phyloP scores from a whole-genome alignment of 1,140 invertebrate species.

The Scaptomyza graminum region DNA sequence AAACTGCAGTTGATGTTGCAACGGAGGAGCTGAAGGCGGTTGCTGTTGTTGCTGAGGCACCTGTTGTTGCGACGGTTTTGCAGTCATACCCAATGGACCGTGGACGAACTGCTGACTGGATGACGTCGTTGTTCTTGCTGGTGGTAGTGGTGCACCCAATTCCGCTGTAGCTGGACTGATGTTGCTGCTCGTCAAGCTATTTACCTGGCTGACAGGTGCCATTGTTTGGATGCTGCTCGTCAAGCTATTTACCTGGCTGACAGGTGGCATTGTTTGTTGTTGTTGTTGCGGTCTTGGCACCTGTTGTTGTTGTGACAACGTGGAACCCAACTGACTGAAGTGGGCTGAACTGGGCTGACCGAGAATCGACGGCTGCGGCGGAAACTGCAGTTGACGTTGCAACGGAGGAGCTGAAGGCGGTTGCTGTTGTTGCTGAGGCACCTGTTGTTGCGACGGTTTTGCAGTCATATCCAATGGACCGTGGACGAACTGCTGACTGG shows the following conservation, averaged over 20 bases:
- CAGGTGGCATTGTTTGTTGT: slow-evolving; percentile 6
- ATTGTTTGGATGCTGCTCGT: too few species aligned
- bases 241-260: slow-evolving; percentile 36
- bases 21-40: background rate
- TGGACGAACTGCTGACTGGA: slow-evolving; percentile 15
- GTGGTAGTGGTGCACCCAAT: slow-evolving; percentile 4
- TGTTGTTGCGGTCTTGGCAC: slow-evolving; percentile 2
- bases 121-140: background rate
- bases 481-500: slow-evolving; percentile 14
- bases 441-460: too few species aligned
- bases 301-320: background rate
- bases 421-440: too few species aligned
- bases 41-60: too few species aligned
- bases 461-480: slow-evolving; percentile 16
- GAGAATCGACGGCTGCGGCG: background rate
- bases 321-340: too few species aligned
- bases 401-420: background rate
- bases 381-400: background rate
- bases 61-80: too few species aligned
- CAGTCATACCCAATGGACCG: slow-evolving; percentile 17
- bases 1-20: background rate
- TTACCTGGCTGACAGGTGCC: too few species aligned
- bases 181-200: too few species aligned
- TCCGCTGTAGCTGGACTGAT: background rate
- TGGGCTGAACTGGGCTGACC: background rate